Evolutionary conservation across 2,888 invertebrate genomes (phyloP).

Genomic region (Caenorhabditis plicata): DNA sequence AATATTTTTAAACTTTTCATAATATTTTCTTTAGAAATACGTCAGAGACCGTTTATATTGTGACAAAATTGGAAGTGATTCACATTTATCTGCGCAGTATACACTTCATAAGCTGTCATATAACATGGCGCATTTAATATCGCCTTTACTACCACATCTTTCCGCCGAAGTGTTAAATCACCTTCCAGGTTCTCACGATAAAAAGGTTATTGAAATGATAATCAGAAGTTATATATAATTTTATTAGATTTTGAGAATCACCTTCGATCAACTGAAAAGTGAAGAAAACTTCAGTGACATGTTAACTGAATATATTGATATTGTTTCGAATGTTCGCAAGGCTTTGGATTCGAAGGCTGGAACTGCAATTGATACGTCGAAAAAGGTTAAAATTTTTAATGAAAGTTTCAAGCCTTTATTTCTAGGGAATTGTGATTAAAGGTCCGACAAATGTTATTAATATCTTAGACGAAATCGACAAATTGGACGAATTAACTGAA

Average conservation of each 20-base stretch:
- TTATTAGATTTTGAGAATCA: not conserved
- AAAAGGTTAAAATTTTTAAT: conserved; percentile 18
- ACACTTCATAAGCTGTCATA: conserved; percentile 35
- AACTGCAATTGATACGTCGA: conserved; percentile 35
- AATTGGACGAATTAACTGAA: conserved; percentile 7
- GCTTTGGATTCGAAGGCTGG: conserved; percentile 30
- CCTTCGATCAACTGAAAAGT: conserved; percentile 3
- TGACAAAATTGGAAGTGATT: conserved; percentile 32
- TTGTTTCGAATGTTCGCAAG: conserved; percentile 20
- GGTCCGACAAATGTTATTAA: not conserved
- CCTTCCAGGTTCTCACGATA: conserved; percentile 35
- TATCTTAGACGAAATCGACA: not conserved
- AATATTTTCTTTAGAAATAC: conserved; percentile 43
- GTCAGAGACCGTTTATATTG: conserved; percentile 62
- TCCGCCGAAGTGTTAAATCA: conserved; percentile 51
- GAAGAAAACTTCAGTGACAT: conserved; percentile 2
- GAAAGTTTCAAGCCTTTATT: not conserved
- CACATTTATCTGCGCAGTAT: conserved; percentile 53
- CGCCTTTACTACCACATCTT: conserved; percentile 61
- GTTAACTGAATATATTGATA: conserved; percentile 16
- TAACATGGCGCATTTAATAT: conserved; percentile 41
- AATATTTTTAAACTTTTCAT: not conserved
- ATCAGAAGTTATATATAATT: no score
- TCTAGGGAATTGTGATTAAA: conserved; percentile 4
- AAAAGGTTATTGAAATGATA: conserved; percentile 12